These are phyloP conservation scores for Rhagium mordax DNA, from an alignment of 2,888 invertebrate species.

Conservation along the genomic window DNA sequence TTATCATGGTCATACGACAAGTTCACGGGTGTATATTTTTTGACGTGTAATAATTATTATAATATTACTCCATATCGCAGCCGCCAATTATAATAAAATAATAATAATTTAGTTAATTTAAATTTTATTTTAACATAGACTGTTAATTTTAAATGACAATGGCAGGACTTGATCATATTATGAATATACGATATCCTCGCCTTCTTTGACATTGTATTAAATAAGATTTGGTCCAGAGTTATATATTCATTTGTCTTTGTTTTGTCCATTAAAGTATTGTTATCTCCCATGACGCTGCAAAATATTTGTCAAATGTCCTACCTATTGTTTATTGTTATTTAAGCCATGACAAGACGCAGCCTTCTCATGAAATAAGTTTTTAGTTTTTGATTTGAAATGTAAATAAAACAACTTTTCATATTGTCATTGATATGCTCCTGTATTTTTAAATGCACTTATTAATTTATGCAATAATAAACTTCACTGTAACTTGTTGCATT, in stretches of 20 bases:
- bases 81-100: not conserved
- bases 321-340: not conserved
- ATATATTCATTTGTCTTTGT: no score
- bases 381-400: not conserved
- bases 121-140: not conserved
- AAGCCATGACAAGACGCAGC: not conserved
- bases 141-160: slow-evolving; percentile 10
- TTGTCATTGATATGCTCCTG: not conserved
- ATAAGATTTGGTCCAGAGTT: no score
- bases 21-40: slow-evolving; percentile 25
- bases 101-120: slow-evolving; percentile 16
- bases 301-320: no score
- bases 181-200: not conserved
- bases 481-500: no score
- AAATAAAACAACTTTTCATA: not conserved
- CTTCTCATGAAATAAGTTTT: not conserved
- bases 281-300: no score
- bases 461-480: no score
- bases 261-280: no score
- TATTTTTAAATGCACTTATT: no score
- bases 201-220: not conserved
- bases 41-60: slow-evolving; percentile 15
- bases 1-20: slow-evolving; percentile 23
- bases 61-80: slow-evolving; percentile 1
- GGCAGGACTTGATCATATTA: not conserved